Conservation (phyloP, 2,888 invertebrate genomes). For the Orchestes rusci region DNA sequence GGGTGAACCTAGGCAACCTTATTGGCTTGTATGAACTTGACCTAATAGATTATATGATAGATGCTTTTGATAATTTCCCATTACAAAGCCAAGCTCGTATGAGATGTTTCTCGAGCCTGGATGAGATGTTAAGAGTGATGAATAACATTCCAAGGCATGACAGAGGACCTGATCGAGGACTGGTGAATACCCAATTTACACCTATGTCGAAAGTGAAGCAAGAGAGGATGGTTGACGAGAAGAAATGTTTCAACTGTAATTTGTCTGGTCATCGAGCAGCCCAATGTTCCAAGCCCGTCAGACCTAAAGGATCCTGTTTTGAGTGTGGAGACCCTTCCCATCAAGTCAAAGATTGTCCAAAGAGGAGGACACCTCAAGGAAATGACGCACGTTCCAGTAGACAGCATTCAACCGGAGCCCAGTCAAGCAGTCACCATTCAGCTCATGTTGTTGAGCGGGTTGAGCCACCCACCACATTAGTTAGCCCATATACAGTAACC, state of each 20-base stretch:
- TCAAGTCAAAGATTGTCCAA: conserved; percentile 1
- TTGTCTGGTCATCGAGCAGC: background rate
- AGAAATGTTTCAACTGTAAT: background rate
- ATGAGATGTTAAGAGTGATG: background rate
- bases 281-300: background rate
- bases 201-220: background rate
- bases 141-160: too few species aligned
- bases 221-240: background rate
- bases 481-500: conserved; percentile 1
- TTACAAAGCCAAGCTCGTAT: conserved; percentile 3
- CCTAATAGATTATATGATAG: conserved; percentile 3
- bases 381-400: too few species aligned
- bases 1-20: background rate
- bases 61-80: conserved; percentile 2
- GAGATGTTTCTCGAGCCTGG: conserved; percentile 2
- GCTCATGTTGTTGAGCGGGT: too few species aligned
- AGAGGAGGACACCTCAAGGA: too few species aligned
- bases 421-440: too few species aligned
- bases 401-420: too few species aligned
- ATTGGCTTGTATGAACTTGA: background rate
- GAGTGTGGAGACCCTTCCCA: background rate
- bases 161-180: background rate
- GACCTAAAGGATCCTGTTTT: conserved; percentile 4
- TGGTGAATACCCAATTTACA: background rate
- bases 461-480: too few species aligned